Percentiles rank a stretch among this genome's conserved stretches.
Evolutionary conservation across 2,888 invertebrate species (phyloP).

Genomic region (Chalcis sispes): DNA sequence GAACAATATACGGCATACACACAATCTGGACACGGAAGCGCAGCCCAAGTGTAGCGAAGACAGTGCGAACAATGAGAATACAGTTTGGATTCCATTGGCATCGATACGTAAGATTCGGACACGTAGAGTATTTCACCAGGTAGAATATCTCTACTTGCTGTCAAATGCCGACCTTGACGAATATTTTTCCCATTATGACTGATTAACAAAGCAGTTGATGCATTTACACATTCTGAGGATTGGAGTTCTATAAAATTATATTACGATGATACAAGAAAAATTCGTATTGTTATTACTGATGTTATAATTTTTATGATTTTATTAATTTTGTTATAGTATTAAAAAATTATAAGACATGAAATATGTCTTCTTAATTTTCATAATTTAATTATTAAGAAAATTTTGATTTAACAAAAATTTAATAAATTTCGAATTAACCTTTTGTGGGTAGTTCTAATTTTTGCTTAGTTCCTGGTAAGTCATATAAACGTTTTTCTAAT

Average conservation of each 20-base stretch:
- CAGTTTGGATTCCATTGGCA: constrained; percentile 9
- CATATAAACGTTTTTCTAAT: constrained; percentile 12
- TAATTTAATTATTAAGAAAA: no score
- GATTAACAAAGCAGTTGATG: constrained; percentile 12
- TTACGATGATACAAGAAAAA: neutral
- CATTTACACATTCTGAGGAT: constrained; percentile 14
- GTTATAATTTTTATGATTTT: no score
- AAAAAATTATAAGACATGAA: no score
- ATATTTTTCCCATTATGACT: neutral
- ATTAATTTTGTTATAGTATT: no score
- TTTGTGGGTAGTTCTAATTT: constrained; percentile 8
- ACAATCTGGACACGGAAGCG: constrained; percentile 36
- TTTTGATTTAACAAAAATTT: no score
- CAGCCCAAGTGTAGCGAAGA: constrained; percentile 41
- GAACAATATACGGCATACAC: constrained; percentile 41
- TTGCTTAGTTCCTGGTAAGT: neutral
- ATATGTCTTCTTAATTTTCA: no score
- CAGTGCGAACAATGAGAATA: constrained; percentile 52
- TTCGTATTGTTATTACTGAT: neutral
- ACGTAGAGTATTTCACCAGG: constrained; percentile 45
- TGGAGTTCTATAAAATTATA: neutral
- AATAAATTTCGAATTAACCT: neutral
- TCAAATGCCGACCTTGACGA: constrained; percentile 36
- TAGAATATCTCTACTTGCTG: neutral
- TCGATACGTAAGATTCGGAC: constrained; percentile 14